phyloP scores from a whole-genome alignment of 2,888 invertebrate genomes.

The Pharmacophagus antenor region DNA sequence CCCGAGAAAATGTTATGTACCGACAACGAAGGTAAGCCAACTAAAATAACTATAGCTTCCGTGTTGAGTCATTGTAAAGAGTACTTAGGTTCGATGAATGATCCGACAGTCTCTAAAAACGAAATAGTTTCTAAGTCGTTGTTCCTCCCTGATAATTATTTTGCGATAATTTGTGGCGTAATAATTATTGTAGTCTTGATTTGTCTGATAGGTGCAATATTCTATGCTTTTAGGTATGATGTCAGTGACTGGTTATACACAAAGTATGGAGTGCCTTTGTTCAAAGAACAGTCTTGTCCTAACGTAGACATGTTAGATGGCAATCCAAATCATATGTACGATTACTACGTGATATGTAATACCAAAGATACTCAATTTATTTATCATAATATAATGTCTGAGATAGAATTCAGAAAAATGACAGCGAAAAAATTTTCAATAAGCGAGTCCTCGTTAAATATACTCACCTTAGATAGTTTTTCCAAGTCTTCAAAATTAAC shows the following conservation, averaged over 20 bases:
- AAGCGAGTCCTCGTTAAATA: slow-evolving; percentile 84
- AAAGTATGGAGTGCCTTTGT: slow-evolving; percentile 88
- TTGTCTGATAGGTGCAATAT: slow-evolving; percentile 85
- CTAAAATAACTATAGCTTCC: slow-evolving; percentile 77
- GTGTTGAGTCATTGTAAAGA: slow-evolving; percentile 83
- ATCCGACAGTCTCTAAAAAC: slow-evolving; percentile 70
- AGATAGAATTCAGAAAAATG: slow-evolving; percentile 86
- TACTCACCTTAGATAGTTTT: slow-evolving; percentile 76
- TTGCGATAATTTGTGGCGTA: slow-evolving; percentile 87
- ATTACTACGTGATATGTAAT: slow-evolving; percentile 93
- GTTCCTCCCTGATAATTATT: slow-evolving; percentile 85
- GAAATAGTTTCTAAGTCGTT: slow-evolving; percentile 82
- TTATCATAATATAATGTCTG: slow-evolving; percentile 84
- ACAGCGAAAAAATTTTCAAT: slow-evolving; percentile 86
- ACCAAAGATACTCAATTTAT: slow-evolving; percentile 88
- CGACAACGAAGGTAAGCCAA: slow-evolving; percentile 77
- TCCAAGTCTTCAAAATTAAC: slow-evolving; percentile 73
- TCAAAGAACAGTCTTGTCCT: slow-evolving; percentile 85
- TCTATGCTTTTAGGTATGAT: slow-evolving; percentile 88
- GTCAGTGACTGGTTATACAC: slow-evolving; percentile 90
- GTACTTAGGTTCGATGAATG: slow-evolving; percentile 76
- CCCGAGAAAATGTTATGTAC: slow-evolving; percentile 86
- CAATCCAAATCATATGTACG: slow-evolving; percentile 87
- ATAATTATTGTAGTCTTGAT: slow-evolving; percentile 86
- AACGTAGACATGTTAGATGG: slow-evolving; percentile 83